Evolutionary conservation across 2,888 invertebrate species (phyloP), one percentile per base, ranked within the genome.

Genomic region (Drosophila meridiana): DNA sequence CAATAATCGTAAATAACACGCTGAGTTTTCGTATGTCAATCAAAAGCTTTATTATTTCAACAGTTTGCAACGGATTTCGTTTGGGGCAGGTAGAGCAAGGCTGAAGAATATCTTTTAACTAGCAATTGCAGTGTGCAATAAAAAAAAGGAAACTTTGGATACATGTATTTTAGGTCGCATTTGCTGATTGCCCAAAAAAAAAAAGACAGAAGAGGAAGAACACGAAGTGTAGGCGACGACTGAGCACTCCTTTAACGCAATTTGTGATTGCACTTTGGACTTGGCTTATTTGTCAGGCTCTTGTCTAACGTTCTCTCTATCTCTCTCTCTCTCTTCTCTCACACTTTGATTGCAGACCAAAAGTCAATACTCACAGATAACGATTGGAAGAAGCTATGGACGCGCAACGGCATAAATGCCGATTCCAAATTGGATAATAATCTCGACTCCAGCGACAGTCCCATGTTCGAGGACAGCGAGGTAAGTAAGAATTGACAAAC

Each of bases 361-460:
- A 93, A 93, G 91, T 93, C 93, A 89, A 93, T 93, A 91, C 91
- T 93, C 81, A 93, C 93, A 89, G 93, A 93, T 89, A 93, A 91
- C 90, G 93, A 93, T 81, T 93, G 93, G 93, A 93, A 93, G 87
- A 93, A 93, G 80, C 89, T 93, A 89, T 93, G 93, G 93, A 92
- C 93, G 92, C 92, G 92, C 82, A 92, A 92, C 75, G 93, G 92
- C 85, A 91, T 92, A 84, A 92, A 90, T 91, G 90, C 92, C 79
- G 93, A 92, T 80, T 89, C 92, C 81, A 93, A 93, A 91, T 92
- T 91, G 90, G 92, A 91, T 91, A 93, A 93, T 87, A 92, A 91
- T 90, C 87, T 93, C 50, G 93, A 93, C 65, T 89, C 93, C 63
- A 93, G 93, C 80, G 93, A 93, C 89, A 93, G 93, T 83, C 93